Conservation (phyloP, 2,797 vertebrate species). For the Simalia tracyae region DNA sequence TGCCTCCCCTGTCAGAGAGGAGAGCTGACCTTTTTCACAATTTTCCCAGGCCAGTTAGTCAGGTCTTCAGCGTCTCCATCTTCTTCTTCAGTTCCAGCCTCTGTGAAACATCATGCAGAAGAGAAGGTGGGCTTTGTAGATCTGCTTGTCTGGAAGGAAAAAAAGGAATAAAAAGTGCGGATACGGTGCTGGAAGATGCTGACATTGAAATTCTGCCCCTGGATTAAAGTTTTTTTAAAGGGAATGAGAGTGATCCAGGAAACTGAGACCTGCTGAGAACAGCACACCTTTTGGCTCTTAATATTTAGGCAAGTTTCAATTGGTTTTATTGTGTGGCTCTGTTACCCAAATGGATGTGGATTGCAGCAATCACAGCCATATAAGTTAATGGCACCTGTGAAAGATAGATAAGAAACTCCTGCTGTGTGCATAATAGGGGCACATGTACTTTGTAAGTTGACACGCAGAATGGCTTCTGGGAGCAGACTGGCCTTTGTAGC, state of each 20-base stretch:
- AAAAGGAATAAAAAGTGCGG: neutral
- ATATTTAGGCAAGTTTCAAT: constrained; percentile 19
- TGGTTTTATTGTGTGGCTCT: constrained; percentile 11
- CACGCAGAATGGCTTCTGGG: constrained; percentile 15
- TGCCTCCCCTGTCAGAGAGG: neutral
- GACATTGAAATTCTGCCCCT: constrained; percentile 6
- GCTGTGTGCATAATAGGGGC: constrained; percentile 28
- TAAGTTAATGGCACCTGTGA: constrained; percentile 50
- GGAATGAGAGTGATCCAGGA: neutral
- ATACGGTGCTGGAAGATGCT: neutral
- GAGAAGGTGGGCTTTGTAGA: constrained; percentile 10
- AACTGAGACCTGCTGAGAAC: fast-evolving
- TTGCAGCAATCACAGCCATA: neutral
- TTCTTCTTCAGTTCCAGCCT: neutral
- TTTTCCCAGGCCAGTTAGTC: neutral
- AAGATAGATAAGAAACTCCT: constrained; percentile 57
- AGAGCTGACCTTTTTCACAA: neutral
- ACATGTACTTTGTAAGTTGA: constrained; percentile 1
- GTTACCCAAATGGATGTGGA: neutral
- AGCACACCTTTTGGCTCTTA: constrained; percentile 24
- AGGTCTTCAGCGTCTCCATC: neutral
- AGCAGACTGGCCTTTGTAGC: constrained; percentile 15
- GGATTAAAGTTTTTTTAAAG: neutral
- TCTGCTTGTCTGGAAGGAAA: neutral
- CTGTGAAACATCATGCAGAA: constrained; percentile 1